Evolutionary conservation across 2,113 vertebrate species (phyloP).

Genomic region (Ailuropoda melanoleuca): DNA sequence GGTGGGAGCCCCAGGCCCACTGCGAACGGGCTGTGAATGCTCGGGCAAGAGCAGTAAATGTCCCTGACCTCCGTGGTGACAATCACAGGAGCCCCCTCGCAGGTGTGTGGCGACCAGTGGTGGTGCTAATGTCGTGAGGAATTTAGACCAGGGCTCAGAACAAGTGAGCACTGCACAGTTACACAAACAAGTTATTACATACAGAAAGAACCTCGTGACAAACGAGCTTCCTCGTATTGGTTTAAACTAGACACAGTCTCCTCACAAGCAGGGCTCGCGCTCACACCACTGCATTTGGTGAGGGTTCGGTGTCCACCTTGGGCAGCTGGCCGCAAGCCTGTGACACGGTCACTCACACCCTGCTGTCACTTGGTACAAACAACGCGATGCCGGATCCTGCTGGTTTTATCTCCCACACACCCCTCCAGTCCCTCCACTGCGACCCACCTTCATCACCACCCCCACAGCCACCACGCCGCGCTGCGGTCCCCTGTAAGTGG

Average conservation of each 20-base stretch:
- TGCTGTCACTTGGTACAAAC: not conserved
- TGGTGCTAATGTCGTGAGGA: too few relatives aligned
- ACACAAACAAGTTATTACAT: accelerated
- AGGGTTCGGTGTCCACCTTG: accelerated
- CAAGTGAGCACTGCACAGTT: accelerated
- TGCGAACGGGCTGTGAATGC: accelerated
- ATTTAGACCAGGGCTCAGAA: accelerated
- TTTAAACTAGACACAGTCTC: not conserved
- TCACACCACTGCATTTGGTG: accelerated
- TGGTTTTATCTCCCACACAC: not conserved
- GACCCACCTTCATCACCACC: accelerated
- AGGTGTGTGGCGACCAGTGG: not conserved
- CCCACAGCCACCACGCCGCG: accelerated
- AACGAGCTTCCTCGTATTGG: accelerated
- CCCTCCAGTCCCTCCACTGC: accelerated
- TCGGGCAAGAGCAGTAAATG: accelerated
- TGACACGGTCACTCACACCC: not conserved
- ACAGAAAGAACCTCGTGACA: not conserved
- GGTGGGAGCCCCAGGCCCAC: accelerated
- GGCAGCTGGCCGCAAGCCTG: not conserved
- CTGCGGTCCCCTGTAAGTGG: not conserved
- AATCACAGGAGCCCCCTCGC: accelerated
- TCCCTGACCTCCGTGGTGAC: not conserved
- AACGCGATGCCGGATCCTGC: accelerated
- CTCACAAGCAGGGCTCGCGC: not conserved